phyloP scores from a whole-genome alignment of 2,888 invertebrate genomes.

The Caenorhabditis sinica region DNA sequence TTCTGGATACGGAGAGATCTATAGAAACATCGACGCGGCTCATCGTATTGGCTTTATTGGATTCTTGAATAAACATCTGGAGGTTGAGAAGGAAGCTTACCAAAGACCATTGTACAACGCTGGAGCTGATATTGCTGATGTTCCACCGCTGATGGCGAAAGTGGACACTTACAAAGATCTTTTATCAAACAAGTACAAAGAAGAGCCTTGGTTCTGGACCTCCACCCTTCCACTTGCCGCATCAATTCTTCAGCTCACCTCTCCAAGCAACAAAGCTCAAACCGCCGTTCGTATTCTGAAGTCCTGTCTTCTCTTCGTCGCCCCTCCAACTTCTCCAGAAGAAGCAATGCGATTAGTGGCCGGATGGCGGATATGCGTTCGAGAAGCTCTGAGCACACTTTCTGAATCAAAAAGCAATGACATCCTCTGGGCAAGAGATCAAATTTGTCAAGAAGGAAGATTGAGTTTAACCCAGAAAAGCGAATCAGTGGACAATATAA shows the following conservation, averaged over 20 bases:
- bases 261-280: conserved; percentile 29
- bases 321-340: conserved; percentile 12
- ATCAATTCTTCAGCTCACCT: conserved; percentile 36
- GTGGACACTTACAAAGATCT: conserved; percentile 44
- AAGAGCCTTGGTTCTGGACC: conserved; percentile 55
- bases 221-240: conserved; percentile 43
- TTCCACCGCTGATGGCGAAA: conserved; percentile 38
- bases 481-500: conserved; percentile 56
- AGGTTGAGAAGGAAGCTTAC: conserved; percentile 39
- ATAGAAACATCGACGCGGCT: background rate
- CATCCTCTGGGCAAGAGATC: conserved; percentile 53
- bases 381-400: conserved; percentile 30
- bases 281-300: conserved; percentile 16
- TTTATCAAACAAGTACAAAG: conserved; percentile 16
- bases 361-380: conserved; percentile 45
- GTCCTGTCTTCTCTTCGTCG: conserved; percentile 28
- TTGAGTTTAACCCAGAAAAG: conserved; percentile 15
- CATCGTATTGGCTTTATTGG: conserved; percentile 34
- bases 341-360: conserved; percentile 41
- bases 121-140: background rate
- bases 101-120: conserved; percentile 47
- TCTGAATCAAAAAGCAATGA: conserved; percentile 42
- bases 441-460: conserved; percentile 46
- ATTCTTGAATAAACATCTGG: conserved; percentile 18
- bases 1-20: background rate